Conservation (phyloP, 2,113 vertebrate species). For the western clawed frog (Xenopus tropicalis) region UCB_Xtro_10.0 CM004444.2:38396501-38397000, state of each 20-base stretch:
- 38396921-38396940: slow-evolving; percentile 55
- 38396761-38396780: slow-evolving; percentile 37
- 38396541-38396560: background rate
- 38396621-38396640: slow-evolving; percentile 12
- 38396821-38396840: slow-evolving; percentile 33
- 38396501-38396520: rapidly evolving
- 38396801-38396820: slow-evolving; percentile 46
- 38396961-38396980: slow-evolving; percentile 45
- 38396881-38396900: slow-evolving; percentile 40
- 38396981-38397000: slow-evolving; percentile 11
- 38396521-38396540: background rate
- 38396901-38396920: slow-evolving; percentile 47
- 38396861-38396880: slow-evolving; percentile 39
- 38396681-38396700: slow-evolving; percentile 31
- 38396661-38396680: slow-evolving; percentile 19
- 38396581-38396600: background rate
- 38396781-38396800: slow-evolving; percentile 1
- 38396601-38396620: slow-evolving; percentile 14
- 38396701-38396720: slow-evolving; percentile 20
- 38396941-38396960: slow-evolving; percentile 49
- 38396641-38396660: background rate
- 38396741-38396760: slow-evolving; percentile 25
- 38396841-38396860: slow-evolving; percentile 37
- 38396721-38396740: slow-evolving; percentile 29
- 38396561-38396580: background rate